Evolutionary conservation across 2,113 vertebrate species (phyloP), one percentile per base, ranked within the genome.

Genomic region (Leptocoma aspasia): DNA sequence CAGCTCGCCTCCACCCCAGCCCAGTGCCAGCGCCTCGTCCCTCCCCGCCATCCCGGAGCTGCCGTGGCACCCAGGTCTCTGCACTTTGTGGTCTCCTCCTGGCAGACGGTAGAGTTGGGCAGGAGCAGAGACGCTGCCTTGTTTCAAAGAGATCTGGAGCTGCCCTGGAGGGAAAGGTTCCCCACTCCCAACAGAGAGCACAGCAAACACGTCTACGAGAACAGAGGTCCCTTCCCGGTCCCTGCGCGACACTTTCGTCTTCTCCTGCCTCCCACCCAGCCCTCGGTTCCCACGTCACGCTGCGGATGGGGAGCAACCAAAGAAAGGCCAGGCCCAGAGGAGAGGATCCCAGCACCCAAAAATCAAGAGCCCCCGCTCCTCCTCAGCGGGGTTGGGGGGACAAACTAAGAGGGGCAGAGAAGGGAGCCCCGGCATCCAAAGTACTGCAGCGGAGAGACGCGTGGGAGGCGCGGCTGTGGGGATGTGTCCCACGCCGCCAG

Each of bases 81-180:
- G 65, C 15, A 13, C 57, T 64, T 2, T 35, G 52, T 0, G 2
- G 30, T 86, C 76, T 96, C 90, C 66, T 94, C 64, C 16, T 1
- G 0, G 88, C 65, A 96, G 54, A 76, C 1, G 2, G 65, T 47
- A 23, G 45, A 89, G 76, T 1, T 81, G 82, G 88, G 88, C 82
- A 73, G 93, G 82, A 81, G 79, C 85, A 35, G 88, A 90, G 94
- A 77, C 1, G 0, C 79, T 42, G 85, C 71, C 56, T 87, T 23
- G 81, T 78, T 94, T 88, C 85, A 39, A 73, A 92, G 82, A 78
- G 88, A 56, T 85, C 70, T 77, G 63, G 71, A 93, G 91, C 78
- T 86, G 93, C 88, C 90, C 90, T 68, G 77, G 71, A 90, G 93
- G 94, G 92, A 83, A 92, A 89, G 82, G 69, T 42, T 93, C 61